These are phyloP conservation scores for Vanacampus margaritifer DNA, from an alignment of 2,113 vertebrate species.

Conservation along the genomic window DNA sequence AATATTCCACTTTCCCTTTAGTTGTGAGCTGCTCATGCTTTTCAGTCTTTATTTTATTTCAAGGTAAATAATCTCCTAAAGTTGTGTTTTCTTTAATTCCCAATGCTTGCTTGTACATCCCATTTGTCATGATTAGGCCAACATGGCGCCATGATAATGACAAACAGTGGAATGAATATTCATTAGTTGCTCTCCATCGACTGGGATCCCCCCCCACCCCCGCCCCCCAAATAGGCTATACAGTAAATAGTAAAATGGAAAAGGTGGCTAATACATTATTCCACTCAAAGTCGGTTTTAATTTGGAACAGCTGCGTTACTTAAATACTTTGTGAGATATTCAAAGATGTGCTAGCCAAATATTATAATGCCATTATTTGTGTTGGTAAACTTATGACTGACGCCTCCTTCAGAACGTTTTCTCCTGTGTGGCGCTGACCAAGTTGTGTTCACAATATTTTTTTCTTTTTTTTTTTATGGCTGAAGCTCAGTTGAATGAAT, in stretches of 20 bases:
- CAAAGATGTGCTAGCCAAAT: neutral
- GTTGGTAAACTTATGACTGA: no score
- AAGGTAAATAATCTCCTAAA: neutral
- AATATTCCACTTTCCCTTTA: neutral
- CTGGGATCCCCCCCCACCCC: constrained; percentile 18
- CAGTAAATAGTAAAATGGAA: neutral
- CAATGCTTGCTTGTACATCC: constrained; percentile 32
- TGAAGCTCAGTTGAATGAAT: constrained; percentile 5
- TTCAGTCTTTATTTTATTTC: constrained; percentile 6
- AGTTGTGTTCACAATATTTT: neutral
- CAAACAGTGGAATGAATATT: constrained; percentile 60
- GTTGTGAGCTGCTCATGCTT: neutral
- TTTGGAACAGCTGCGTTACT: constrained; percentile 28
- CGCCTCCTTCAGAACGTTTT: no score
- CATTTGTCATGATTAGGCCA: constrained; percentile 59
- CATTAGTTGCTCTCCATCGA: constrained; percentile 46
- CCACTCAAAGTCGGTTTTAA: constrained; percentile 30
- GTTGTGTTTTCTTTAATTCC: constrained; percentile 27
- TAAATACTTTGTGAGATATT: neutral
- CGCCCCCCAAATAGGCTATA: no score
- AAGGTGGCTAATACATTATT: constrained; percentile 13
- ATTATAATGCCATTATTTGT: neutral
- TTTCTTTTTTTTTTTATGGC: neutral
- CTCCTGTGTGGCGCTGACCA: neutral
- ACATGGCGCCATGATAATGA: constrained; percentile 41